Evolutionary conservation across 2,113 vertebrate genomes (phyloP), one percentile per base, ranked within the genome.

Genomic region (Prunella himalayana): DNA sequence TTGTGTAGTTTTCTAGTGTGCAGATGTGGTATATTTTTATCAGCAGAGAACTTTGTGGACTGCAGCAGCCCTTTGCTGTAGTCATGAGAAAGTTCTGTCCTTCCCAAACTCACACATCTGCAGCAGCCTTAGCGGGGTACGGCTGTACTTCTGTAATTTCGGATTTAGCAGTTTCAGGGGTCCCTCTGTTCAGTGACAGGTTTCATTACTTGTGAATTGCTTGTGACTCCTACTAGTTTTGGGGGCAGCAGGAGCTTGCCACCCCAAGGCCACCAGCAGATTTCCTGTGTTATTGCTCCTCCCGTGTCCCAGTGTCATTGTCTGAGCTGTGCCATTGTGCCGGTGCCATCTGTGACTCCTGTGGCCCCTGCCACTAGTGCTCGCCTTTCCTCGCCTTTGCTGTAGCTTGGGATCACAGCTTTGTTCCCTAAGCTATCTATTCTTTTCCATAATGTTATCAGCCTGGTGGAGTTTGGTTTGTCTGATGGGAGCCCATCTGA

Each of bases 111-210:
- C 42, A 35, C 61, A 5, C 2, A 1, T 23, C 72, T 64, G 57
- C 0, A 2, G 44, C 63, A 27, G 53, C 2, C 1, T 50, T 64
- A 57, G 28, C 0, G 0, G 37, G 65, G 49, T 33, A 4, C 0
- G 3, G 27, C 57, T 0, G 5, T n/a, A 80, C 47, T 84, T 19
- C 72, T 57, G n/a, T 47, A n/a, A 68, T 31, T 53, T 17, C 0
- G 0, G 42, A 25, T 66, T 20, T 31, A 28, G 51, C 20, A 28
- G 31, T 44, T 82, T 33, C 35, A 28, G 71, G 30, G 21, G 8
- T 61, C 0, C 0, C 68, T 44, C 41, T 82, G 44, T 57, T 76
- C 69, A 22, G 50, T 57, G 63, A 18, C 23, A 11, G 33, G 30
- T 60, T 71, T 68, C 41, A 6, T 45, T 53, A 15, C n/a, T 61